phyloP scores from a whole-genome alignment of 2,888 invertebrate species.

The Lacanobia oleracea region DNA sequence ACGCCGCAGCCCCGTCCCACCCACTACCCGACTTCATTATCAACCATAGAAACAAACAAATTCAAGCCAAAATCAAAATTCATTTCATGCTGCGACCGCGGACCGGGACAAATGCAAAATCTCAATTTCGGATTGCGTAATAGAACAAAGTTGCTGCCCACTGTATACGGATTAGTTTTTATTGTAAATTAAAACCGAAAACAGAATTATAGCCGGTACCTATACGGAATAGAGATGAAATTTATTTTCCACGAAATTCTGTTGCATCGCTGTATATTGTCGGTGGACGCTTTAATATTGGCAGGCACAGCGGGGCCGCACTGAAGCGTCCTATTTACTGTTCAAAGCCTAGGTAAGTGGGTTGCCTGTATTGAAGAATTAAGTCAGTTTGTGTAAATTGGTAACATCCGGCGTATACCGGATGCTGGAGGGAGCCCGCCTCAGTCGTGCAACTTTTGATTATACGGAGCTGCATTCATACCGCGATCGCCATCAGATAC shows the following conservation, averaged over 20 bases:
- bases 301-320: constrained; percentile 48
- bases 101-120: constrained; percentile 39
- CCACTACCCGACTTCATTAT: constrained; percentile 52
- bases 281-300: constrained; percentile 35
- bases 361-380: constrained; percentile 72
- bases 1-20: constrained; percentile 23
- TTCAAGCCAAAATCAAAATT: constrained; percentile 40
- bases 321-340: constrained; percentile 56
- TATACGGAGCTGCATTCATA: constrained; percentile 60
- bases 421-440: constrained; percentile 66
- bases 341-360: constrained; percentile 66
- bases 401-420: constrained; percentile 78
- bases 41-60: constrained; percentile 42
- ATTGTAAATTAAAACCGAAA: constrained; percentile 39
- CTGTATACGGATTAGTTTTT: constrained; percentile 19
- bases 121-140: constrained; percentile 26
- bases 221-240: constrained; percentile 32
- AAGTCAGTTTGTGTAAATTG: constrained; percentile 84
- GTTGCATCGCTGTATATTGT: constrained; percentile 24
- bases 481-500: constrained; percentile 8
- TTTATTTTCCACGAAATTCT: constrained; percentile 34
- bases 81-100: constrained; percentile 29
- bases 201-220: constrained; percentile 12
- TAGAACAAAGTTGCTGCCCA: constrained; percentile 22
- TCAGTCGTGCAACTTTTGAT: constrained; percentile 75